Evolutionary conservation across 1,140 invertebrate genomes (phyloP).

Genomic region (Acyrthosiphon pisum): DNA sequence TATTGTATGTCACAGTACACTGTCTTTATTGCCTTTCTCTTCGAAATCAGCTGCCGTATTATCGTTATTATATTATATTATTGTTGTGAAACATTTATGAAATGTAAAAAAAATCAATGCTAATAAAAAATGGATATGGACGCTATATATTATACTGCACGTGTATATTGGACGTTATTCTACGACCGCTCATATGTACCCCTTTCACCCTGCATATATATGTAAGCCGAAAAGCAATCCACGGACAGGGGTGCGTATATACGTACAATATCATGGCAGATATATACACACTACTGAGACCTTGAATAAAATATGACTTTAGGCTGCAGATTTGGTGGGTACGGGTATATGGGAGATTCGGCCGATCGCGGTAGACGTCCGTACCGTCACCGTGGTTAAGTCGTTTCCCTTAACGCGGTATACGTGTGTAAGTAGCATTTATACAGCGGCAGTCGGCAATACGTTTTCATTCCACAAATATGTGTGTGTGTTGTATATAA

Average conservation of each 20-base stretch:
- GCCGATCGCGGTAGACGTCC: not conserved
- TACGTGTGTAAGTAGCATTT: not conserved
- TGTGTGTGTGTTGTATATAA: not conserved
- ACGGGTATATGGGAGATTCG: not conserved
- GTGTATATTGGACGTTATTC: not conserved
- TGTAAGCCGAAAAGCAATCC: not conserved
- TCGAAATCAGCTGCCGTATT: not conserved
- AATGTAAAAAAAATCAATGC: not conserved
- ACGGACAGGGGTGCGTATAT: not conserved
- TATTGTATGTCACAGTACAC: not conserved
- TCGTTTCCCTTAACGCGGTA: not conserved
- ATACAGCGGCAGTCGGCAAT: not conserved
- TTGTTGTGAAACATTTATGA: not conserved
- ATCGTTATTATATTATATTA: not conserved
- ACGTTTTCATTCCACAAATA: not conserved
- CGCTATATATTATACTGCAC: too few relatives aligned
- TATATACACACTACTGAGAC: not conserved
- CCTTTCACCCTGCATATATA: not conserved
- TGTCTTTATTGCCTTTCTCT: not conserved
- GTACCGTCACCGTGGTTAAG: not conserved
- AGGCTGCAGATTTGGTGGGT: not conserved
- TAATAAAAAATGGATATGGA: not conserved
- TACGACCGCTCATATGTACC: not conserved
- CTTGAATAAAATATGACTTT: conserved; percentile 10
- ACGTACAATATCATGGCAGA: not conserved